Evolutionary conservation across 2,888 invertebrate genomes (phyloP).

Genomic region (Plebejus anna): DNA sequence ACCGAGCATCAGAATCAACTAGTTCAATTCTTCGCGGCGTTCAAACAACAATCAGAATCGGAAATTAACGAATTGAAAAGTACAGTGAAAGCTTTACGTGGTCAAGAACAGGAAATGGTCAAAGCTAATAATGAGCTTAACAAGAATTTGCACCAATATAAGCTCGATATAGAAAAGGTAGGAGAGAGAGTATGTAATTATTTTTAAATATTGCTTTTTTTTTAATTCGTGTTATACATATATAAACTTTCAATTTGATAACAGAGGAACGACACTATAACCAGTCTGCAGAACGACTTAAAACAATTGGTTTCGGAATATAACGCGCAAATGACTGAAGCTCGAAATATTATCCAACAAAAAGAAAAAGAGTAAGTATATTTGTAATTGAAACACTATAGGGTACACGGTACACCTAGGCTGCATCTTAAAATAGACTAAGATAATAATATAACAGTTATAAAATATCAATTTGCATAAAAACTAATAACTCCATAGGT

Average conservation of each 20-base stretch:
- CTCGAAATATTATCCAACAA: constrained; percentile 41
- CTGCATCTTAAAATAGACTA: not conserved
- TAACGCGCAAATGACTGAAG: constrained; percentile 41
- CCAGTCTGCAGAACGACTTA: constrained; percentile 44
- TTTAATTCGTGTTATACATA: not conserved
- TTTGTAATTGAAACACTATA: not conserved
- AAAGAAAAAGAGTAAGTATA: constrained; percentile 47
- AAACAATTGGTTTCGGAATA: constrained; percentile 45
- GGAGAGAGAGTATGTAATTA: too few relatives aligned
- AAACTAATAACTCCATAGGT: constrained; percentile 36
- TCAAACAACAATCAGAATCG: constrained; percentile 43
- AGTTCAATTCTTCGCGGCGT: constrained; percentile 40
- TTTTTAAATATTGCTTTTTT: not conserved
- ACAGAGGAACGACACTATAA: constrained; percentile 47
- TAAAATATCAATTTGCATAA: not conserved
- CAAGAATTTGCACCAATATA: constrained; percentile 40
- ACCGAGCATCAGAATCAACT: constrained; percentile 45
- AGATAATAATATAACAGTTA: not conserved
- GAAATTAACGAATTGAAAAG: constrained; percentile 41
- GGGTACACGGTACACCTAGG: too few relatives aligned
- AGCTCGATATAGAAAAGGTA: constrained; percentile 42
- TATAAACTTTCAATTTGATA: not conserved
- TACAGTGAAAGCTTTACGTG: constrained; percentile 36
- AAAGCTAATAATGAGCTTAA: constrained; percentile 39
- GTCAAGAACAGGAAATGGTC: constrained; percentile 41